These are phyloP conservation scores for Cryptus armator DNA, from an alignment of 2,888 invertebrate species.

Conservation along the genomic window DNA sequence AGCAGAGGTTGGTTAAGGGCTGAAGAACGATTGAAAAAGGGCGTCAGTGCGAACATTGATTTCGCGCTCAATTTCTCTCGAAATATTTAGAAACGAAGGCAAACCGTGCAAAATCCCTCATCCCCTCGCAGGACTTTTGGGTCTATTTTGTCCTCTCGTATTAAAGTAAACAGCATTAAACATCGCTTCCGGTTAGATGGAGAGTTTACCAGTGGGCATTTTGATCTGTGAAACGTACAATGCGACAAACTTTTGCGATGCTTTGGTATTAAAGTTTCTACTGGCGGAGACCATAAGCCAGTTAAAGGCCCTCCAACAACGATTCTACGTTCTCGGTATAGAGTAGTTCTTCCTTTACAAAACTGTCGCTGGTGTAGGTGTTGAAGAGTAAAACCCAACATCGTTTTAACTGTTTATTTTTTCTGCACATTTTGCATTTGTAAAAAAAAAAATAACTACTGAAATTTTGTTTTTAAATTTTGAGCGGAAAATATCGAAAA, in stretches of 20 bases:
- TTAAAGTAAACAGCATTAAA: slow-evolving; percentile 65
- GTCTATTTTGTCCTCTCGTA: slow-evolving; percentile 39
- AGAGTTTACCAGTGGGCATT: slow-evolving; percentile 19
- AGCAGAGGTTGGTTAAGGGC: slow-evolving; percentile 36
- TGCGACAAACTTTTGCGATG: slow-evolving; percentile 15
- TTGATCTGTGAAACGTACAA: slow-evolving; percentile 40
- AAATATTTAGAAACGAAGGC: slow-evolving; percentile 76
- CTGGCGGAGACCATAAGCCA: slow-evolving; percentile 49
- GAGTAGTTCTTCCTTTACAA: not conserved
- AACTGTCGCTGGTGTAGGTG: too few species aligned
- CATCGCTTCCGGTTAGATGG: slow-evolving; percentile 64
- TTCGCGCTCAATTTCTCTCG: slow-evolving; percentile 84
- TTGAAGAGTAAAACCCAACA: not conserved
- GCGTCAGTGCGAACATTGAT: slow-evolving; percentile 84
- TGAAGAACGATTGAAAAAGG: slow-evolving; percentile 77
- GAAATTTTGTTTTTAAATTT: not conserved
- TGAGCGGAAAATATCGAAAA: too few species aligned
- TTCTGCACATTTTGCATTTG: not conserved
- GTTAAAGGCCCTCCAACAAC: slow-evolving; percentile 60
- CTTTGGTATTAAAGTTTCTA: slow-evolving; percentile 16
- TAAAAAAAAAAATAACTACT: not conserved
- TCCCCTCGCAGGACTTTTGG: slow-evolving; percentile 14
- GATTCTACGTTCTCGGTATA: slow-evolving; percentile 16
- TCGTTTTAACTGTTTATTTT: not conserved
- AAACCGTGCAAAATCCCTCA: slow-evolving; percentile 51